phyloP scores from a whole-genome alignment of 1,140 invertebrate species.

The Macrobrachium nipponense region DNA sequence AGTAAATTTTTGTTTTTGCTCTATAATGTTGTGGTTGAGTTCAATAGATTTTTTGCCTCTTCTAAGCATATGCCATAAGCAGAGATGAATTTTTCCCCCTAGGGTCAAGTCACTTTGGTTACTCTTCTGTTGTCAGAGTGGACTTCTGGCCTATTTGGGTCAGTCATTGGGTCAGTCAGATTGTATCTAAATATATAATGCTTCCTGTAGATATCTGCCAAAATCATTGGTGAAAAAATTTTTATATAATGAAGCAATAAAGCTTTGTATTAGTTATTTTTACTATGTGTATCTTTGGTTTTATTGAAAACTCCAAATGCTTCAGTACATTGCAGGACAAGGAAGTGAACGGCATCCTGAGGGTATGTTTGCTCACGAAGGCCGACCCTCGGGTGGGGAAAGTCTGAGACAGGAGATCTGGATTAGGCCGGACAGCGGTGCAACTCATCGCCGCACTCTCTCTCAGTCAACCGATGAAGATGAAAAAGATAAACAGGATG shows the following conservation, averaged over 20 bases:
- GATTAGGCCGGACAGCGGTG: constrained; percentile 82
- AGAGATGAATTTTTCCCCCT: too few species aligned
- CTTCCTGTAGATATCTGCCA: too few species aligned
- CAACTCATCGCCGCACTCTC: constrained; percentile 76
- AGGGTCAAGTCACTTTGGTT: too few species aligned
- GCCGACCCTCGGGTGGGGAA: constrained; percentile 77
- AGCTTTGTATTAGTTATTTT: not conserved
- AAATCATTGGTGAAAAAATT: too few species aligned
- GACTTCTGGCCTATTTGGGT: too few species aligned
- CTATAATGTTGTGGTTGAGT: too few species aligned
- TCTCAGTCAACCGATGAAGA: constrained; percentile 70
- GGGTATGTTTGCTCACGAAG: constrained; percentile 79
- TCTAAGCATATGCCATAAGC: too few species aligned
- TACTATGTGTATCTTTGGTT: not conserved
- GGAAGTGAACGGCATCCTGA: constrained; percentile 44
- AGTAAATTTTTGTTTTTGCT: too few species aligned
- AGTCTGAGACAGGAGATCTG: constrained; percentile 79
- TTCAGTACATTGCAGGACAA: constrained; percentile 37
- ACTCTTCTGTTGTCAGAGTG: too few species aligned
- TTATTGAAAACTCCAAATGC: not conserved
- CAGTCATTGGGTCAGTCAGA: too few species aligned
- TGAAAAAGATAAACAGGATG: constrained; percentile 69
- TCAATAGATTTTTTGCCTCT: too few species aligned
- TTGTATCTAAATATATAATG: too few species aligned
- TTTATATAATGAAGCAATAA: not conserved